Evolutionary conservation across 2,113 vertebrate species (phyloP).

Genomic region (Tachysurus fulvidraco): DNA sequence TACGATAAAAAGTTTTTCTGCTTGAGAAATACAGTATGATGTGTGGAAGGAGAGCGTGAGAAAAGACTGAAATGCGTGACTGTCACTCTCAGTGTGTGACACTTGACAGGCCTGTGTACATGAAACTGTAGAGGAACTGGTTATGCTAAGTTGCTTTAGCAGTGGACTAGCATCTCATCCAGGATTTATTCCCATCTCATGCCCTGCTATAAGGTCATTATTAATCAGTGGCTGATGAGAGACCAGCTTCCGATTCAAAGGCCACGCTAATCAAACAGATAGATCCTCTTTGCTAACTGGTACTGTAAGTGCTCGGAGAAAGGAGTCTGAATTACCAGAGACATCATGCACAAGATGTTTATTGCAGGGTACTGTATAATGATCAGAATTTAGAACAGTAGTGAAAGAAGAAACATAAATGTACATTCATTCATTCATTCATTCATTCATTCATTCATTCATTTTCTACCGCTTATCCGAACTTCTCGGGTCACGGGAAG

Average conservation of each 20-base stretch:
- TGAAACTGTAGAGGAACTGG: background rate
- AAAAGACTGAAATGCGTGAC: too few relatives aligned
- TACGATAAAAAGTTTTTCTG: too few relatives aligned
- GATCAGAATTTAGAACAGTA: background rate
- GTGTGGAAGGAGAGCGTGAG: too few relatives aligned
- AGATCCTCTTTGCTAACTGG: background rate
- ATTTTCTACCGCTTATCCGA: too few relatives aligned
- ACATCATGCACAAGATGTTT: background rate
- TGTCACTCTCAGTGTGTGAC: too few relatives aligned
- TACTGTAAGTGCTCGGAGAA: background rate
- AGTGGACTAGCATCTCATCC: background rate
- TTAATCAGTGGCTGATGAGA: background rate
- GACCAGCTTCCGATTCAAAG: background rate
- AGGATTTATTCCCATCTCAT: background rate
- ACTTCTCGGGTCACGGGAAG: too few relatives aligned
- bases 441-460: too few relatives aligned
- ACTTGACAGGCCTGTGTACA: too few relatives aligned
- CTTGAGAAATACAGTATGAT: too few relatives aligned
- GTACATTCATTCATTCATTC: too few relatives aligned
- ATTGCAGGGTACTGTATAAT: background rate
- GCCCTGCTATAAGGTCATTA: background rate
- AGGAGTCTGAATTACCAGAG: background rate
- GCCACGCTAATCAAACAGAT: background rate
- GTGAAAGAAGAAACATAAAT: background rate
- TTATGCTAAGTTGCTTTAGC: background rate